Evolutionary conservation across 2,113 vertebrate species (phyloP), one percentile per base, ranked within the genome.

Genomic region (Pyxicephalus adspersus): DNA sequence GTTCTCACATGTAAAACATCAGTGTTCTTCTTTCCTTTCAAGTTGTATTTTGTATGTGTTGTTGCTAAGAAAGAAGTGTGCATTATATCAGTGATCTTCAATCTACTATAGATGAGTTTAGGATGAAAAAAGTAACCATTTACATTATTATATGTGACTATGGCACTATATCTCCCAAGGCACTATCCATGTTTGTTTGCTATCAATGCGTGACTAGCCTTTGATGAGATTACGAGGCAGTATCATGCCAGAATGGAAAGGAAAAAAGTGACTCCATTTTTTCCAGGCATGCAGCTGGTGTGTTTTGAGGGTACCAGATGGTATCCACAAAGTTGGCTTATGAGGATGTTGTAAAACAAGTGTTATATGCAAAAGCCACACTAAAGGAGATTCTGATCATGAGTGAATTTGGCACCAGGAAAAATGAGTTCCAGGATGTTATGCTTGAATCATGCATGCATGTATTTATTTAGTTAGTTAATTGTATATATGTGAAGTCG

Each of bases 261-360:
- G 66, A 71, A 80, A 70, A 51, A 17, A 70, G 31, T 80, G 54
- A 80, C 23, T 71, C 55, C 54, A 80, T 80, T 70, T 22, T 80
- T 80, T 80, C 77, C 77, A 80, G 52, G 31, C 55, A 71, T 71
- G 16, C 71, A 79, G 65, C 64, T 60, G 55, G 28, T 68, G 20
- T 55, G 60, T 20, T 64, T 81, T 81, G 58, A 73, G 79, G 60
- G 67, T 81, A 81, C 68, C 79, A 81, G 68, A 72, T 81, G 79
- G 58, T 73, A 74, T 54, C 28, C 61, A 73, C 68, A 73, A 64
- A 38, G n/a, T 28, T 68, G 52, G 22, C 64, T 81, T 29, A 23
- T 65, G 64, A 74, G 58, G 70, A 73, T 45, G 61, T 74, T 81
- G 61, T 74, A 64, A 81, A 74, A 74, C 79, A 81, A 81, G 68